Conservation (phyloP, 2,888 invertebrate genomes). For the Cephalotes varians region DNA sequence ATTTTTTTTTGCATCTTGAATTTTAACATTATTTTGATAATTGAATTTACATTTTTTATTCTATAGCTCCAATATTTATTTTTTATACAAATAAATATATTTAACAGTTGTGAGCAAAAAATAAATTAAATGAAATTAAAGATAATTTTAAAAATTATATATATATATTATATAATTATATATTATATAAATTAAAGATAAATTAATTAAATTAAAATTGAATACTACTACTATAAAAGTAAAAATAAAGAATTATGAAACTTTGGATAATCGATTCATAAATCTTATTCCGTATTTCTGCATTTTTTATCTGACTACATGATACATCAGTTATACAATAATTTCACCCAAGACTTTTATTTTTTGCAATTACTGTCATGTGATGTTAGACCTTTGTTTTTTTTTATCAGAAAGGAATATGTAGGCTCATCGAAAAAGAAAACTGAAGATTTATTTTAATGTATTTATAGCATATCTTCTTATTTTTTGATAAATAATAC, state of each 20-base stretch:
- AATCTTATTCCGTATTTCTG: not conserved
- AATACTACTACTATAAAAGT: not conserved
- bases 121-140: no score
- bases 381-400: not conserved
- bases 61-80: not conserved
- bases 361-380: not conserved
- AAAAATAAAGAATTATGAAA: not conserved
- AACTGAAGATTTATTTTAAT: conserved; percentile 13
- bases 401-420: not conserved
- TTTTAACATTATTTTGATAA: not conserved
- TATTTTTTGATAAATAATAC: not conserved
- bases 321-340: not conserved
- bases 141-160: no score
- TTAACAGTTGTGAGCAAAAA: no score
- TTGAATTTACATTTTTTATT: not conserved
- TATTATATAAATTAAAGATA: not conserved
- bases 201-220: not conserved
- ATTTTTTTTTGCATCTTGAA: not conserved
- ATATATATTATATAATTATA: no score
- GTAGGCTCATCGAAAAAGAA: not conserved
- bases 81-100: not conserved
- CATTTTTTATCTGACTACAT: not conserved
- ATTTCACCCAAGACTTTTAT: not conserved
- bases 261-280: not conserved
- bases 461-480: not conserved